A percentile compares a stretch with the other conserved stretches of the same genome.
Evolutionary conservation across 1,140 invertebrate genomes (phyloP).

Genomic region (Brachionus calyciflorus): DNA sequence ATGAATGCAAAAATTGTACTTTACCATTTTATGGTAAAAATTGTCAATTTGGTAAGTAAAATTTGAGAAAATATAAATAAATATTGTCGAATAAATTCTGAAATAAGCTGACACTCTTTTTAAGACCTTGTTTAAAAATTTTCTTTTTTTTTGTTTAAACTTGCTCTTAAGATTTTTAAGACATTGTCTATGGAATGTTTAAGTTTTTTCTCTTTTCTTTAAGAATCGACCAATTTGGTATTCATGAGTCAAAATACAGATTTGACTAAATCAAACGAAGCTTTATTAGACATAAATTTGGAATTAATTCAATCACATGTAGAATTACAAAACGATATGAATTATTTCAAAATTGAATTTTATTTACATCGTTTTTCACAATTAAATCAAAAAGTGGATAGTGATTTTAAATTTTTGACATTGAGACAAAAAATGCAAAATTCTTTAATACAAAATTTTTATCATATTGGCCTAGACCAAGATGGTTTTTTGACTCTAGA

Average conservation of each 20-base stretch:
- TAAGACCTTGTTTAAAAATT: not conserved
- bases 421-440: not conserved
- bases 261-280: not conserved
- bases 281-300: not conserved
- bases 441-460: constrained; percentile 6
- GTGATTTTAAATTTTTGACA: not conserved
- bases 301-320: not conserved
- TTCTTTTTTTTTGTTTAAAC: not conserved
- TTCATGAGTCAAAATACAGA: not conserved
- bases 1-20: constrained; percentile 34
- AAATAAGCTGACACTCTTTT: no score
- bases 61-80: no score
- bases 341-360: constrained; percentile 23
- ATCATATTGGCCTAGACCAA: not conserved
- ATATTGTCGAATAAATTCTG: no score
- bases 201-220: not conserved
- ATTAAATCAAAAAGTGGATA: not conserved
- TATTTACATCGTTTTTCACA: not conserved
- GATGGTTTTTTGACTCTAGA: not conserved
- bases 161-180: not conserved
- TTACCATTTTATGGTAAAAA: constrained; percentile 45
- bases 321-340: not conserved
- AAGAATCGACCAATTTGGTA: not conserved
- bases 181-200: no score
- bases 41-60: constrained; percentile 21